These are phyloP conservation scores for Blastobasis adustella DNA, from an alignment of 2,888 invertebrate genomes.

Conservation along the genomic window DNA sequence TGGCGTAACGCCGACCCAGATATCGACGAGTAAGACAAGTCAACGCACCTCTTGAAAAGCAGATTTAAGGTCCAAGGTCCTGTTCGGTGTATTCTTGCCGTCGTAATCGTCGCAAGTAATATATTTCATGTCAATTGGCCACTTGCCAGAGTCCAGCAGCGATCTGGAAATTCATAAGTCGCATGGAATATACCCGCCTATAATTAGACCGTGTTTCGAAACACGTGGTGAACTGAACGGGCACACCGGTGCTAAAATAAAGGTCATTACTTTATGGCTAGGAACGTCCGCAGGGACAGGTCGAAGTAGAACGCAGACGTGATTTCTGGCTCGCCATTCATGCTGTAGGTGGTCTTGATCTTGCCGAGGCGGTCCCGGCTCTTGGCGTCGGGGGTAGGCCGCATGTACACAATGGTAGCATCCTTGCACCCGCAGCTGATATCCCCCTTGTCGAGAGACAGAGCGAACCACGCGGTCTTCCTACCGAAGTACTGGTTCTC, in stretches of 20 bases:
- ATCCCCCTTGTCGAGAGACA: constrained; percentile 84
- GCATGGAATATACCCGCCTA: constrained; percentile 57
- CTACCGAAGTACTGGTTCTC: constrained; percentile 85
- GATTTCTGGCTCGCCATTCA: constrained; percentile 83
- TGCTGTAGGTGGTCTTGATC: constrained; percentile 81
- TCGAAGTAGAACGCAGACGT: constrained; percentile 93
- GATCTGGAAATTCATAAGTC: constrained; percentile 75
- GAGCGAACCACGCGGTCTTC: constrained; percentile 91
- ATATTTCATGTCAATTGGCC: constrained; percentile 83
- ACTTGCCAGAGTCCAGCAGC: constrained; percentile 81
- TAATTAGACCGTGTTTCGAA: constrained; percentile 48
- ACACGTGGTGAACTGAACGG: constrained; percentile 23
- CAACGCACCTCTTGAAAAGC: constrained; percentile 78
- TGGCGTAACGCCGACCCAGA: too few relatives aligned
- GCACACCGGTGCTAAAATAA: constrained; percentile 10
- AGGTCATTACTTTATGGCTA: constrained; percentile 81
- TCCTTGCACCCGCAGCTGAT: constrained; percentile 84
- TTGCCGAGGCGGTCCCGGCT: constrained; percentile 82
- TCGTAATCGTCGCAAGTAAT: constrained; percentile 87
- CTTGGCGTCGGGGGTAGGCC: constrained; percentile 80
- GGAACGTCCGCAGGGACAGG: constrained; percentile 81
- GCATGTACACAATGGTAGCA: constrained; percentile 83
- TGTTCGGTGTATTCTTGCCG: constrained; percentile 83
- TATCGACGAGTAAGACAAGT: constrained; percentile 9
- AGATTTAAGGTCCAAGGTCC: constrained; percentile 81